Conservation (phyloP, 2,888 invertebrate genomes). For the Lepetodrilus schrolli region DNA sequence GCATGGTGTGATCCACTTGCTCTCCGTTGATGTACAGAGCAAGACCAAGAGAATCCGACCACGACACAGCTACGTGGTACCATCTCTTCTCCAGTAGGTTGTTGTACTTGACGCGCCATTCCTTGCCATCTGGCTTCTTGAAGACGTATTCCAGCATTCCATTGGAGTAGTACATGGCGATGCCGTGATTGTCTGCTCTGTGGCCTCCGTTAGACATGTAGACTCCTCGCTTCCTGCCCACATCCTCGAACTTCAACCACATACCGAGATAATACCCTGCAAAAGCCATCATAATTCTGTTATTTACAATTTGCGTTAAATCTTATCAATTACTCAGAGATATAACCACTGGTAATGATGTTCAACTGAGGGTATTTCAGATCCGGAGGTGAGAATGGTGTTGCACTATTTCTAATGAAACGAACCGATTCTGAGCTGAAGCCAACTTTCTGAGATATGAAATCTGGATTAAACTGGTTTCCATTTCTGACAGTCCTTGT, state of each 20-base stretch:
- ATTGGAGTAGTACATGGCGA: conserved; percentile 70
- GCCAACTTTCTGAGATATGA: too few species aligned
- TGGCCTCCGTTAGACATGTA: conserved; percentile 74
- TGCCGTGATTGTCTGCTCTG: conserved; percentile 64
- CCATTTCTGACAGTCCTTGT: too few species aligned
- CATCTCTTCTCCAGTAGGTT: conserved; percentile 64
- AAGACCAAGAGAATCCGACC: conserved; percentile 61
- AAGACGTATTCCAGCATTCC: conserved; percentile 69
- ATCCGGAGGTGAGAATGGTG: too few species aligned
- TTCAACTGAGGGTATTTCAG: too few species aligned
- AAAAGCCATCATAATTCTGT: too few species aligned
- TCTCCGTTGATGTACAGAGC: conserved; percentile 68
- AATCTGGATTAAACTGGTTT: too few species aligned
- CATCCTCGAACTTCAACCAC: conserved; percentile 69
- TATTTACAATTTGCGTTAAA: too few species aligned
- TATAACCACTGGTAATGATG: too few species aligned
- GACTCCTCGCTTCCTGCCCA: conserved; percentile 56
- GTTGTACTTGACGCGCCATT: conserved; percentile 60
- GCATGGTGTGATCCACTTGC: conserved; percentile 44
- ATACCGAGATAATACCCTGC: conserved; percentile 71
- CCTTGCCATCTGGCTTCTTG: conserved; percentile 61
- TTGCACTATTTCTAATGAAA: too few species aligned
- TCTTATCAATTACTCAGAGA: too few species aligned
- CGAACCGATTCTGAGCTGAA: too few species aligned
- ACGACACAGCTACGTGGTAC: conserved; percentile 72